Evolutionary conservation across 1,140 invertebrate genomes (phyloP).

Genomic region (Copidosoma floridanum): DNA sequence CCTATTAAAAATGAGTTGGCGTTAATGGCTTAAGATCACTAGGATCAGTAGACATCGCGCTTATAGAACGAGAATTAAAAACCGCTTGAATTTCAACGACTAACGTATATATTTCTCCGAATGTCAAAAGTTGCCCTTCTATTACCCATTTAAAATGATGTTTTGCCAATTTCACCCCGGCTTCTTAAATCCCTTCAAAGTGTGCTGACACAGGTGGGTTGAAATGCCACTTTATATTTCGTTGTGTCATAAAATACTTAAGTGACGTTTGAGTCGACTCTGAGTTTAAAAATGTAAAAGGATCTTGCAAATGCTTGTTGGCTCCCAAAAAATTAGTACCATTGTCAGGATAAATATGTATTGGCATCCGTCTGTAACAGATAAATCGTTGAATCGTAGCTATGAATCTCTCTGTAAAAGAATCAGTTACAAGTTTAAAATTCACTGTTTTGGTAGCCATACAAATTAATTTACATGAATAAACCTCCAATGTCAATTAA

Average conservation of each 20-base stretch:
- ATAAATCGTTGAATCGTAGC: not conserved
- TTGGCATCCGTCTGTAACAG: slow-evolving; percentile 2
- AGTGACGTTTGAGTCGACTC: not conserved
- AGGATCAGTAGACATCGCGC: not conserved
- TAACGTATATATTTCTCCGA: too few relatives aligned
- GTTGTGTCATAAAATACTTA: too few relatives aligned
- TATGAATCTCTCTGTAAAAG: too few relatives aligned
- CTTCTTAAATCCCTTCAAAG: slow-evolving; percentile 16
- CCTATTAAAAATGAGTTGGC: not conserved
- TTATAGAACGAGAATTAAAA: slow-evolving; percentile 13
- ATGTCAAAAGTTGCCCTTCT: too few relatives aligned
- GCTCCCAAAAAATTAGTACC: slow-evolving; percentile 33
- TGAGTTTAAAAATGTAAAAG: not conserved
- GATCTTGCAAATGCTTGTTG: too few relatives aligned
- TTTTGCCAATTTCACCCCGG: too few relatives aligned
- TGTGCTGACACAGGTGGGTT: slow-evolving; percentile 10
- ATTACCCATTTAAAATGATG: not conserved
- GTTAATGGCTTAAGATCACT: not conserved
- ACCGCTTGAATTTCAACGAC: too few relatives aligned
- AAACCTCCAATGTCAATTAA: not conserved
- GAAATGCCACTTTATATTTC: slow-evolving; percentile 16
- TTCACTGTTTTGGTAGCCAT: too few relatives aligned
- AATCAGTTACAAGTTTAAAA: not conserved
- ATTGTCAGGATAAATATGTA: slow-evolving; percentile 33
- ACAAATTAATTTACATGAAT: not conserved